phyloP scores from a whole-genome alignment of 1,140 invertebrate species.

The Coelopa frigida region DNA sequence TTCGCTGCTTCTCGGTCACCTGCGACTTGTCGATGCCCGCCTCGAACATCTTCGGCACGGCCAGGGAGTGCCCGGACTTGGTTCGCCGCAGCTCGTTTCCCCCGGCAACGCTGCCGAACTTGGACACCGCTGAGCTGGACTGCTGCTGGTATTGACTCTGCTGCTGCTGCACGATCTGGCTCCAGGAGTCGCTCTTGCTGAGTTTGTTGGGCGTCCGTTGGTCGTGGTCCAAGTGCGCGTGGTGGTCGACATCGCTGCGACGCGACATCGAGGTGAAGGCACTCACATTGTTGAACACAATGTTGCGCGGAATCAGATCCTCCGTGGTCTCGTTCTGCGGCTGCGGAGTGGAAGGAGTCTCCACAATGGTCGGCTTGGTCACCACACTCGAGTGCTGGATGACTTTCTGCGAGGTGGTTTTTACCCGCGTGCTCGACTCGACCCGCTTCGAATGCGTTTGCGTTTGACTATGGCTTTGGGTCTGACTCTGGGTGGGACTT shows the following conservation, averaged over 20 bases:
- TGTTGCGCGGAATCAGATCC: constrained; percentile 40
- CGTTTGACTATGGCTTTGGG: not conserved
- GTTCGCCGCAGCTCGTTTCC: constrained; percentile 52
- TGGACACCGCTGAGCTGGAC: constrained; percentile 36
- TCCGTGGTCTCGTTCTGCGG: constrained; percentile 19
- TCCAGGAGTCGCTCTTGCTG: constrained; percentile 76
- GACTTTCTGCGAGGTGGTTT: constrained; percentile 11
- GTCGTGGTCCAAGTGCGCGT: not conserved
- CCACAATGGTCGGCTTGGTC: constrained; percentile 29
- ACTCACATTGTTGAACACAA: constrained; percentile 40
- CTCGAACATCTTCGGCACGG: constrained; percentile 68
- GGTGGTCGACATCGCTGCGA: constrained; percentile 13
- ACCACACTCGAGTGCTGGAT: constrained; percentile 16
- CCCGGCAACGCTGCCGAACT: constrained; percentile 12
- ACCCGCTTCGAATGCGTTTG: constrained; percentile 5
- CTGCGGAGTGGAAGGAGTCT: constrained; percentile 34
- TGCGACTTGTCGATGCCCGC: constrained; percentile 66
- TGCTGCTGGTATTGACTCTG: constrained; percentile 32
- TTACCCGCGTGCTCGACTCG: constrained; percentile 4
- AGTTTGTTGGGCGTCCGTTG: constrained; percentile 45
- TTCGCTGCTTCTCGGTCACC: constrained; percentile 64
- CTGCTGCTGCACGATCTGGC: constrained; percentile 51
- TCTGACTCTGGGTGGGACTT: constrained; percentile 23
- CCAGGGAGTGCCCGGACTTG: constrained; percentile 64
- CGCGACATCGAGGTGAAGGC: constrained; percentile 31